phyloP scores from a whole-genome alignment of 1,140 invertebrate genomes.

The Rhopalosiphum padi region DNA sequence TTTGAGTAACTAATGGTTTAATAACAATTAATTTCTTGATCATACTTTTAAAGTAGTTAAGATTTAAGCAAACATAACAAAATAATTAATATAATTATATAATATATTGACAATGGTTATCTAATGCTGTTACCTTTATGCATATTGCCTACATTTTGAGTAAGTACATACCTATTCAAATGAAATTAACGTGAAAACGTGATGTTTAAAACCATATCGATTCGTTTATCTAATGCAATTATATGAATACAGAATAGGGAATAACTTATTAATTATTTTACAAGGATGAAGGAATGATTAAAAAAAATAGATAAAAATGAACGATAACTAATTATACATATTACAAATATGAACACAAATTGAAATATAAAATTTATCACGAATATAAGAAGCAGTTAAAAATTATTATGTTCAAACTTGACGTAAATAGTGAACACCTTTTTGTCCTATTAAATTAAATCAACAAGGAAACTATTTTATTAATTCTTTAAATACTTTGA shows the following conservation, averaged over 20 bases:
- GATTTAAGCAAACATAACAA: neutral
- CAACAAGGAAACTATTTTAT: neutral
- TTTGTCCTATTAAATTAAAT: neutral
- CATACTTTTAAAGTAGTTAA: neutral
- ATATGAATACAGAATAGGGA: neutral
- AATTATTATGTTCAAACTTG: neutral
- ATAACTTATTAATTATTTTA: neutral
- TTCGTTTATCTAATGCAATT: neutral
- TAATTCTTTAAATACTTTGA: neutral
- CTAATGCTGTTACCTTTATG: neutral
- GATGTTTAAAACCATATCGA: neutral
- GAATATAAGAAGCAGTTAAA: neutral
- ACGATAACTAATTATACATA: neutral
- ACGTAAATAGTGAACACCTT: neutral
- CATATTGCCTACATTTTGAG: no score
- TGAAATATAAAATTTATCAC: neutral
- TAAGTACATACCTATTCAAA: neutral
- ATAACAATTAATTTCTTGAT: neutral
- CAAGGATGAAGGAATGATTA: neutral
- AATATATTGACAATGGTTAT: neutral
- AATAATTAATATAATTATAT: neutral
- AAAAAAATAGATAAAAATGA: neutral
- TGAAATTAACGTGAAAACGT: neutral
- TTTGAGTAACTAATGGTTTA: neutral
- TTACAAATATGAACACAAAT: neutral